Evolutionary conservation across 2,888 invertebrate genomes (phyloP).

Genomic region (Ditylenchus weischeri): DNA sequence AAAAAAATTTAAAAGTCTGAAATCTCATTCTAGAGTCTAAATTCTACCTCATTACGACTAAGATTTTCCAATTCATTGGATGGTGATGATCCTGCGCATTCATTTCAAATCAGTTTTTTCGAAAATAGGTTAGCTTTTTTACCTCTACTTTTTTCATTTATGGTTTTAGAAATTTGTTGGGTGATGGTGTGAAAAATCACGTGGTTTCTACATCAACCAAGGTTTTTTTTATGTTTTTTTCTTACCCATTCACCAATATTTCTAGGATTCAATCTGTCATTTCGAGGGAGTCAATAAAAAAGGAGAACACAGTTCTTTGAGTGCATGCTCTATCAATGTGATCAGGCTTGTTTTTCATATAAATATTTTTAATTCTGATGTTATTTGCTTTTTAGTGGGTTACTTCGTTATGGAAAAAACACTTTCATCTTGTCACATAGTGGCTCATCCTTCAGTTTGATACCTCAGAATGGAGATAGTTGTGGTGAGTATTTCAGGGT

Average conservation of each 20-base stretch:
- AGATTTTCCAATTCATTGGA: neutral
- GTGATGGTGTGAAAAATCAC: neutral
- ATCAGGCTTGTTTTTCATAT: slow-evolving; percentile 14
- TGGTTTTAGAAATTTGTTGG: slow-evolving; percentile 14
- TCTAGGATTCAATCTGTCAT: slow-evolving; percentile 9
- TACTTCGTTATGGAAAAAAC: slow-evolving; percentile 12
- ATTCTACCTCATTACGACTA: neutral
- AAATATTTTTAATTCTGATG: neutral
- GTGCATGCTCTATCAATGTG: slow-evolving; percentile 16
- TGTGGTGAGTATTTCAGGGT: slow-evolving; percentile 9
- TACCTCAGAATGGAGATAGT: neutral
- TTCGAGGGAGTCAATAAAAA: slow-evolving; percentile 19
- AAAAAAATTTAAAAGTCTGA: no score
- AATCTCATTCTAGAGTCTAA: slow-evolving; percentile 2
- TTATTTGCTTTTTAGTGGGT: slow-evolving; percentile 15
- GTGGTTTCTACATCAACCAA: no score
- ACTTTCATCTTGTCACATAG: slow-evolving; percentile 10
- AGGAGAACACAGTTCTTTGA: slow-evolving; percentile 20
- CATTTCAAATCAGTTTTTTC: neutral
- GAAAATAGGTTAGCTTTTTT: neutral
- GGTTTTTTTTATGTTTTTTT: neutral
- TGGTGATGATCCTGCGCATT: neutral
- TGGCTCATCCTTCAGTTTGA: slow-evolving; percentile 17
- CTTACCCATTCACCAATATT: neutral
- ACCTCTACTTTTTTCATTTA: no score